phyloP scores from a whole-genome alignment of 2,797 vertebrate genomes.

The Sparidentex hasta region DNA sequence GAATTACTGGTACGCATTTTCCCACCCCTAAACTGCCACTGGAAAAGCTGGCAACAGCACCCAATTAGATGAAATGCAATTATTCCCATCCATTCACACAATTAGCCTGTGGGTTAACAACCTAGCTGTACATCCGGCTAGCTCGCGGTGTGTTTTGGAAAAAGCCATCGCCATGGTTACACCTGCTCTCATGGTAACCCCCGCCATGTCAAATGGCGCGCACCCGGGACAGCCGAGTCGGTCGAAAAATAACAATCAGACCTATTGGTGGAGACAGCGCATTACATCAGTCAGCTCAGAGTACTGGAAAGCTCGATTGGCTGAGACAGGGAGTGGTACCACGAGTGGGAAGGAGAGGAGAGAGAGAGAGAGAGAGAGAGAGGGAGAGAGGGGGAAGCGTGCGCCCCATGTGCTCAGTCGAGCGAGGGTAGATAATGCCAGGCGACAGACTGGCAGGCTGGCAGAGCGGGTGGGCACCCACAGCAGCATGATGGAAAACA shows the following conservation, averaged over 20 bases:
- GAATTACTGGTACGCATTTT: constrained; percentile 77
- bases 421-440: constrained; percentile 79
- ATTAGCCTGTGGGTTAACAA: constrained; percentile 81
- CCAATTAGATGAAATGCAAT: constrained; percentile 83
- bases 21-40: constrained; percentile 76
- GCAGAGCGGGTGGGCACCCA: constrained; percentile 79
- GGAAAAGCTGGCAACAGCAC: constrained; percentile 80
- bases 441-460: constrained; percentile 80
- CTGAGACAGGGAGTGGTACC: constrained; percentile 62
- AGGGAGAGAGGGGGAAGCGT: constrained; percentile 33
- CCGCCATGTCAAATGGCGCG: constrained; percentile 60
- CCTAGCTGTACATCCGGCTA: constrained; percentile 60
- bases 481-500: constrained; percentile 79
- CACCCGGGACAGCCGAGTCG: constrained; percentile 49
- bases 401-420: constrained; percentile 65
- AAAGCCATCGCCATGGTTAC: constrained; percentile 75
- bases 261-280: constrained; percentile 62
- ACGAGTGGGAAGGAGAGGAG: constrained; percentile 38
- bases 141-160: constrained; percentile 68
- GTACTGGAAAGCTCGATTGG: constrained; percentile 64
- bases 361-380: constrained; percentile 20
- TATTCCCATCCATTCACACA: constrained; percentile 82
- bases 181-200: constrained; percentile 55
- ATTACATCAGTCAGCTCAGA: constrained; percentile 63
- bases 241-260: constrained; percentile 60